These are phyloP conservation scores for Leptarthrus brevirostris DNA, from an alignment of 2,888 invertebrate species.

Conservation along the genomic window DNA sequence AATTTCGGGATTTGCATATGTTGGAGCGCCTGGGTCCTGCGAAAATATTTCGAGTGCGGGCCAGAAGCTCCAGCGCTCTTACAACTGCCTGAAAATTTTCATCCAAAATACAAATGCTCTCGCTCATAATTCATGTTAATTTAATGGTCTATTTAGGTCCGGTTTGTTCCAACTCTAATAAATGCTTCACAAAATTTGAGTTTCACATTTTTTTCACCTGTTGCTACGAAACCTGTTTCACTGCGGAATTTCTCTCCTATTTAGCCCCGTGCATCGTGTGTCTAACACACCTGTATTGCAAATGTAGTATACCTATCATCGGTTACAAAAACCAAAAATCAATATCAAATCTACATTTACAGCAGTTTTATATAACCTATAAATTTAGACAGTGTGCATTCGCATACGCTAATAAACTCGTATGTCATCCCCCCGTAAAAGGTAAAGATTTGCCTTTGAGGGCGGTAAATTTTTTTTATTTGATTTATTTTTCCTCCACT, in stretches of 20 bases:
- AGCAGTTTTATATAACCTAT: conserved; percentile 23
- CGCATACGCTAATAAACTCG: conserved; percentile 15
- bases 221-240: neutral
- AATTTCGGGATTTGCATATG: conserved; percentile 45
- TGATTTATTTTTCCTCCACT: conserved; percentile 26
- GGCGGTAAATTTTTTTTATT: conserved; percentile 38
- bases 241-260: neutral
- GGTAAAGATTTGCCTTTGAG: conserved; percentile 10
- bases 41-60: neutral
- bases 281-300: too few species aligned
- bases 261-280: too few species aligned
- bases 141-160: conserved; percentile 21
- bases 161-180: neutral
- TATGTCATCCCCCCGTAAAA: neutral
- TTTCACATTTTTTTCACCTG: conserved; percentile 13
- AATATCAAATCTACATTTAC: conserved; percentile 17
- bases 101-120: neutral
- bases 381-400: conserved; percentile 17
- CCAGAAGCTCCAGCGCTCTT: neutral
- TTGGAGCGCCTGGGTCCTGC: neutral
- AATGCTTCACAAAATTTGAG: neutral
- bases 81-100: neutral
- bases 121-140: conserved; percentile 12
- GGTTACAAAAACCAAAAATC: neutral
- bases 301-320: neutral